Evolutionary conservation across 2,888 invertebrate genomes (phyloP), one percentile per base, ranked within the genome.

Genomic region (Drosophila stalkeri): DNA sequence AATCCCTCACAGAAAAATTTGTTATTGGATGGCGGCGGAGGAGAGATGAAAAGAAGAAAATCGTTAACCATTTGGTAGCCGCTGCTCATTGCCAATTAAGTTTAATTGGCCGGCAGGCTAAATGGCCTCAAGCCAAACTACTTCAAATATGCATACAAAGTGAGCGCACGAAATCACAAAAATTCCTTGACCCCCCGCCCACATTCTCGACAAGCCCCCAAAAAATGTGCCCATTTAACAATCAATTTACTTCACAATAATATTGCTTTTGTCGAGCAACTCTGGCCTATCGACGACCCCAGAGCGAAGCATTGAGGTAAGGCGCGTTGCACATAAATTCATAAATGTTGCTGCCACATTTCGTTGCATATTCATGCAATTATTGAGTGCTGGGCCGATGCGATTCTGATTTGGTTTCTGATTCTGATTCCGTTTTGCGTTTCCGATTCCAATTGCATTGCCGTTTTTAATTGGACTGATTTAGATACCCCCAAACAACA

Each of bases 171-270:
- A 67, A 78, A 75, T 62, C 55, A 55, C 49, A 75, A 64, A 75
- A 73, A 64, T 65, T 9, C 60, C 44, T 66, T 27, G 41, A 14
- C 2, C 39, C 27, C 37, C n/a, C 12, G n/a, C 14, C 6, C 16
- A 2, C 46, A n/a, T n/a, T 9, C 16, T 33, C 8, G 49, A 8
- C 16, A 27, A 27, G 27, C 14, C 8, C 8, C n/a, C 57, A 18
- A 20, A 64, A 52, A 20, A 37, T n/a, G 11, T 5, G 12, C 20
- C 63, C 78, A 82, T 90, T 91, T 89, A 87, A 90, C 86, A 90
- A 90, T 86, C 90, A 89, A 90, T 91, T 90, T 90, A 87, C 84
- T 90, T 75, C 72, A 62, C 68, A 75, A 90, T 90, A 90, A 80
- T 84, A 83, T 82, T 69, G 75, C 81, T 69, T 64, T 79, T 79